These are phyloP conservation scores for Manacus vitellinus DNA, from an alignment of 2,113 vertebrate species.

Conservation along the genomic window DNA sequence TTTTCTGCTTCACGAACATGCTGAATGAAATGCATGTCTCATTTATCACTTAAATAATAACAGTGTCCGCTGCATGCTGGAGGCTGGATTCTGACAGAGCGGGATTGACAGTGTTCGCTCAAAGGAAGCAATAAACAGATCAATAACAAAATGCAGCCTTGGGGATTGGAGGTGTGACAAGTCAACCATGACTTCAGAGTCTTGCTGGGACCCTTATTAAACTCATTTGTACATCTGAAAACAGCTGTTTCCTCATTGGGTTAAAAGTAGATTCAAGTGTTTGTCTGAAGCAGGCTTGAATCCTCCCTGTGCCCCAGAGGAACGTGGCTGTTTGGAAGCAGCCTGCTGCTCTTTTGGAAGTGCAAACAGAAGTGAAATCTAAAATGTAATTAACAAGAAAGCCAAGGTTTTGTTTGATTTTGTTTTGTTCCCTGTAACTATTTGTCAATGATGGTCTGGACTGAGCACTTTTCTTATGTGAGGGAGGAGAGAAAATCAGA, in stretches of 20 bases:
- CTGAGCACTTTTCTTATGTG: not conserved
- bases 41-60: conserved; percentile 70
- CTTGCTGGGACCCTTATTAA: conserved; percentile 62
- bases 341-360: not conserved
- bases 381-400: not conserved
- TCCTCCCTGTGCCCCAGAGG: not conserved
- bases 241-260: conserved; percentile 16
- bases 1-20: conserved; percentile 21
- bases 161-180: conserved; percentile 44
- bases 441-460: not conserved
- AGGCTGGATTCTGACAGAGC: conserved; percentile 19
- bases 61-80: not conserved
- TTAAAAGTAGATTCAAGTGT: conserved; percentile 16
- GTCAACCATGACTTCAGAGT: conserved; percentile 47
- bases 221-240: conserved; percentile 57
- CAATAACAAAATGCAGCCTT: conserved; percentile 57
- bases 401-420: not conserved
- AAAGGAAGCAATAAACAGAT: conserved; percentile 61
- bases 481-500: not conserved
- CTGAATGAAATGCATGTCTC: conserved; percentile 48
- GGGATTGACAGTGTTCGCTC: conserved; percentile 38
- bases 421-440: not conserved
- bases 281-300: not conserved
- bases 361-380: not conserved
- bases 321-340: not conserved